These are phyloP conservation scores for Scaptomyza caliginosa DNA, from an alignment of 2,888 invertebrate genomes.

Conservation along the genomic window DNA sequence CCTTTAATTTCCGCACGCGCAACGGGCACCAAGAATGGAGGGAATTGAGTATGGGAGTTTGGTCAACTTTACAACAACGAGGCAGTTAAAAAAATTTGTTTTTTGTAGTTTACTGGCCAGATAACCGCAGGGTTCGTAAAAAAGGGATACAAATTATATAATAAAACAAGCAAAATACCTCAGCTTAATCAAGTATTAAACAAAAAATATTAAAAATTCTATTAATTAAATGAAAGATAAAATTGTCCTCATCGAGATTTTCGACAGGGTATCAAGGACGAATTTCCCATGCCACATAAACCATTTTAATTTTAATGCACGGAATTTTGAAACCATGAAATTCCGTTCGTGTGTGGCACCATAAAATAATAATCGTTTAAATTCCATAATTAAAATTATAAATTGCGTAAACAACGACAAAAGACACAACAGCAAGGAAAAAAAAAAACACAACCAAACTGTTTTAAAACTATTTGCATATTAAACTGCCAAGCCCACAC, in stretches of 20 bases:
- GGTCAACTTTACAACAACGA: not conserved
- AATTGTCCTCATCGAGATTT: not conserved
- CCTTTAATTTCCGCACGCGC: conserved; percentile 61
- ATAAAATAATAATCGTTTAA: conserved; percentile 17
- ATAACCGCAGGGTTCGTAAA: not conserved
- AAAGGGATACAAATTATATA: no score
- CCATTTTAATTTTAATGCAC: conserved; percentile 19
- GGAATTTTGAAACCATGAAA: conserved; percentile 13
- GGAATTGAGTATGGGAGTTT: not conserved
- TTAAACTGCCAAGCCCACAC: conserved; percentile 28
- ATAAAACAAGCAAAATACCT: not conserved
- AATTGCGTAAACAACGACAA: conserved; percentile 22
- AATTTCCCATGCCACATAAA: conserved; percentile 22
- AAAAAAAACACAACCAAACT: conserved; percentile 8
- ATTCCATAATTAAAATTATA: conserved; percentile 63
- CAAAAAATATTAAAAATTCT: not conserved
- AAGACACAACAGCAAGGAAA: not conserved
- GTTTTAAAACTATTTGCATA: conserved; percentile 59
- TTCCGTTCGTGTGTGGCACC: conserved; percentile 8
- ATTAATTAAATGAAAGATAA: no score
- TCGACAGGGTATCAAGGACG: conserved; percentile 11
- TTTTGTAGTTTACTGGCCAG: conserved; percentile 32
- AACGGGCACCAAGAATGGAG: conserved; percentile 5
- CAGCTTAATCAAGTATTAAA: conserved; percentile 5
- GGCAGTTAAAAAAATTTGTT: conserved; percentile 6